phyloP scores from a whole-genome alignment of 1,140 invertebrate species.

The Drosophila nigromelanica region DNA sequence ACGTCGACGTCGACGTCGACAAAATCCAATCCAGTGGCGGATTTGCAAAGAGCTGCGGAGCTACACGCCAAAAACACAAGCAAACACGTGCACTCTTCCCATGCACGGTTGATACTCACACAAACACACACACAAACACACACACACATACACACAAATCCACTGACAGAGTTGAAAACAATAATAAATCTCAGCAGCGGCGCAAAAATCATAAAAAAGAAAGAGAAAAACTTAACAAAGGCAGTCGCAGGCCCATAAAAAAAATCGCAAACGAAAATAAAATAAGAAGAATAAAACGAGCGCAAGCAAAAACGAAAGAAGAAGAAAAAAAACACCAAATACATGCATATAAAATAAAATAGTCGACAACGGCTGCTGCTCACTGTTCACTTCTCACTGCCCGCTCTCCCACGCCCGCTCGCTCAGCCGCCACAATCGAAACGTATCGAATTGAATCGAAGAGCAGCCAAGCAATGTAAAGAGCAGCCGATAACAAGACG shows the following conservation, averaged over 20 bases:
- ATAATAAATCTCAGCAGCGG: conserved; percentile 69
- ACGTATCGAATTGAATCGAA: conserved; percentile 54
- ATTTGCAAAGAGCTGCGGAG: conserved; percentile 60
- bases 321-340: conserved; percentile 2
- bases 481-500: conserved; percentile 20
- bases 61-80: conserved; percentile 44
- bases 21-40: conserved; percentile 64
- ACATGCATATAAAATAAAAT: conserved; percentile 59
- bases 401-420: background rate
- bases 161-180: conserved; percentile 53
- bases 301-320: conserved; percentile 32
- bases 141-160: background rate
- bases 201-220: conserved; percentile 66
- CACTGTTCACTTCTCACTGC: conserved; percentile 2
- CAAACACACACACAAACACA: conserved; percentile 1
- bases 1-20: conserved; percentile 29
- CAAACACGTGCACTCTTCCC: conserved; percentile 29
- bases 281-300: conserved; percentile 41
- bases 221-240: conserved; percentile 56
- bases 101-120: conserved; percentile 4
- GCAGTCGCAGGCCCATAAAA: conserved; percentile 59
- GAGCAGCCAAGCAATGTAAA: conserved; percentile 39
- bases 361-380: conserved; percentile 41
- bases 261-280: conserved; percentile 54
- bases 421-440: conserved; percentile 29